These are phyloP conservation scores for Lasaia peninsularis DNA, from an alignment of 1,140 invertebrate species.

Conservation along the genomic window DNA sequence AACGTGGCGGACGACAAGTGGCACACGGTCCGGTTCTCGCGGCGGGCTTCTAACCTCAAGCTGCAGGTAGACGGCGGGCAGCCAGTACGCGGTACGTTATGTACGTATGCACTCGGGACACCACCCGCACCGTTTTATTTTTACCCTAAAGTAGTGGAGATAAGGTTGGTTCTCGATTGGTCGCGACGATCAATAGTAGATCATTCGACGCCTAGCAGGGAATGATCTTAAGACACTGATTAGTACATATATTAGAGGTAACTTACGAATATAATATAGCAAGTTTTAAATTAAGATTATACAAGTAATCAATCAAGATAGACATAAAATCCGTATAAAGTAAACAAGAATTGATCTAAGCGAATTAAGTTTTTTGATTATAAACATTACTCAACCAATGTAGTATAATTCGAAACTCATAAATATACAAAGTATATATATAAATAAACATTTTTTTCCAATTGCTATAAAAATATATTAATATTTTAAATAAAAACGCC, in stretches of 20 bases:
- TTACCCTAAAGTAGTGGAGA: conserved; percentile 55
- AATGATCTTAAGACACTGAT: not conserved
- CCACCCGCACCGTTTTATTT: conserved; percentile 74
- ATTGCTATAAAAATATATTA: too few species aligned
- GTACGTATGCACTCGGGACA: conserved; percentile 82
- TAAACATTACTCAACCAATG: too few species aligned
- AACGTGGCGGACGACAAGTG: conserved; percentile 94
- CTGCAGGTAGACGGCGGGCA: conserved; percentile 91
- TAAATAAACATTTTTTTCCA: too few species aligned
- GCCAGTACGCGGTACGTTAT: conserved; percentile 88
- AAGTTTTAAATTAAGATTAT: not conserved
- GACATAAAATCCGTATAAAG: too few species aligned
- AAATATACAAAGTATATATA: too few species aligned
- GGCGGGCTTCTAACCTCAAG: conserved; percentile 89
- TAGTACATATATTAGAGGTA: not conserved
- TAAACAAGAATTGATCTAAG: too few species aligned
- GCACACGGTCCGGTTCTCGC: conserved; percentile 93
- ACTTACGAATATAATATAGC: not conserved
- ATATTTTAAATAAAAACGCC: too few species aligned
- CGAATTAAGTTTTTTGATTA: too few species aligned
- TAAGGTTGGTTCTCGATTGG: conserved; percentile 53
- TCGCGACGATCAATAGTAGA: not conserved
- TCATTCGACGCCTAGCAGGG: not conserved
- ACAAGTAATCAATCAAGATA: too few species aligned
- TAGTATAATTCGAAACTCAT: too few species aligned